Evolutionary conservation across 1,140 invertebrate genomes (phyloP), one percentile per base, ranked within the genome.

Genomic region (Plectus sambesii): DNA sequence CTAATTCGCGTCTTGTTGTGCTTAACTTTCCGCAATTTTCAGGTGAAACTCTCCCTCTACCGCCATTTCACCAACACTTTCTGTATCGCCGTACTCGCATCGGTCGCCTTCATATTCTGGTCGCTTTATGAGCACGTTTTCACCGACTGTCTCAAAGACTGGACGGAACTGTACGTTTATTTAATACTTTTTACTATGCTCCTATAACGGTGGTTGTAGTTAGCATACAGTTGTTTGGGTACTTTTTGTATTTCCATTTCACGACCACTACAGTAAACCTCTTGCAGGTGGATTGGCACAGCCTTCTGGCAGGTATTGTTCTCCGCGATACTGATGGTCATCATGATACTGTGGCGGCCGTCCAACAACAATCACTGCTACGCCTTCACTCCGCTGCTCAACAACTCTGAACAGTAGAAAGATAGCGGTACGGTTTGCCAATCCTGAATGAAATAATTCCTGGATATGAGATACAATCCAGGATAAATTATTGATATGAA

Each of bases 31-130:
- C n/a, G n/a, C n/a, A n/a, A n/a, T 66, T 85, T 87, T 71, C 74
- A 84, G 63, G 82, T 90, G 46, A 93, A 93, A 73, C 71, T 92
- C n/a, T 77, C 80, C 12, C 70, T 93, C 30, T 93, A 92, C 72
- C 77, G 80, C 56, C 84, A 92, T 72, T 93, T 93, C 70, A 90
- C 86, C 26, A 90, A 90, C 72, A 86, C 85, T 9, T 75, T 93
- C 47, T 82, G 85, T 62, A 87, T 90, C 71, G 80, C 85, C 44
- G 84, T 90, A 30, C 70, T 88, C 55, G 73, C 85, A 15, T 89
- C 86, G 2, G 77, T 90, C 39, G 76, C 84, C 41, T 92, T 87
- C 70, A 90, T 92, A 84, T 69, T 89, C 19, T 93, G 88, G 79
- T 85, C 83, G 2, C 79, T 92, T 52, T 82, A 81, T 72, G 78